Percentiles rank a stretch among this genome's conserved stretches.
These are phyloP conservation scores for Oxycera nigricornis DNA, from an alignment of 2,888 invertebrate genomes.

Conservation along the genomic window DNA sequence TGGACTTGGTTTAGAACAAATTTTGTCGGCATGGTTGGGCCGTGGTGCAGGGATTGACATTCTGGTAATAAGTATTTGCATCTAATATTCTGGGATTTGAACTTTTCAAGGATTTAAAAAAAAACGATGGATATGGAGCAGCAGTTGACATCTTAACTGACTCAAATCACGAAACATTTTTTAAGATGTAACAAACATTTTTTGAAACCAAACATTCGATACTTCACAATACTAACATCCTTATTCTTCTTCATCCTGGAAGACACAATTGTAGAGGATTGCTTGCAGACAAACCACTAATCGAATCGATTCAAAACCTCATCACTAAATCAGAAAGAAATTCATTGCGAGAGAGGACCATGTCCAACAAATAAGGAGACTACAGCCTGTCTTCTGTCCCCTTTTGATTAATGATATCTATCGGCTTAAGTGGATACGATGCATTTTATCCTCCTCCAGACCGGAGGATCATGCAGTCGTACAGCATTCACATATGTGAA, in stretches of 20 bases:
- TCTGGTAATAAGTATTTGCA: background rate
- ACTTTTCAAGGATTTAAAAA: too few species aligned
- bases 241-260: too few species aligned
- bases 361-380: background rate
- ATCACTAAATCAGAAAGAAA: background rate
- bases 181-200: too few species aligned
- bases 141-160: too few species aligned
- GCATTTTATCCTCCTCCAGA: slow-evolving; percentile 2
- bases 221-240: too few species aligned
- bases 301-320: background rate
- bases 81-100: background rate
- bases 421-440: slow-evolving; percentile 29
- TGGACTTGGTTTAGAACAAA: background rate
- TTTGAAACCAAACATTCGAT: too few species aligned
- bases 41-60: background rate
- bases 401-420: slow-evolving; percentile 38
- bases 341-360: background rate
- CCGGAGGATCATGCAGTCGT: too few species aligned
- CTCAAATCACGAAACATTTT: too few species aligned
- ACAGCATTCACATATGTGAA: background rate
- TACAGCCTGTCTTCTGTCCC: background rate
- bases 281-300: background rate
- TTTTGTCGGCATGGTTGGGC: background rate
- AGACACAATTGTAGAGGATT: too few species aligned
- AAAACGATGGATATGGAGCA: background rate